phyloP scores from a whole-genome alignment of 1,140 invertebrate species.

The Drosophila subpulchrella region DNA sequence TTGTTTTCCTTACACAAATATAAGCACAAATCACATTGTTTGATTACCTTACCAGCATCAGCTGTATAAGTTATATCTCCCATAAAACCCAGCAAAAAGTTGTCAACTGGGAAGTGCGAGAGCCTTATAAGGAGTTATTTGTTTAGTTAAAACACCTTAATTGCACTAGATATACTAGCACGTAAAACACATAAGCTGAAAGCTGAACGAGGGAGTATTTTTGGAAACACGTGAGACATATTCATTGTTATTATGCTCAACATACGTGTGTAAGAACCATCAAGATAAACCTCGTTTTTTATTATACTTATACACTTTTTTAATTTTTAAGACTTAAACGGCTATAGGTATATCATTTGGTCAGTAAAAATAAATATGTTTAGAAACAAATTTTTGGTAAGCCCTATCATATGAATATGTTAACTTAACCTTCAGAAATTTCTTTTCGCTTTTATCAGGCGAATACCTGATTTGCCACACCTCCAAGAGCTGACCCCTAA shows the following conservation, averaged over 20 bases:
- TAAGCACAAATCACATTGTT: constrained; percentile 7
- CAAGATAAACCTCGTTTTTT: no score
- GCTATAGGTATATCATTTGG: no score
- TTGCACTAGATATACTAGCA: neutral
- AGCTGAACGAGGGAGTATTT: neutral
- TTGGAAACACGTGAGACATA: no score
- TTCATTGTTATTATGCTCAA: no score
- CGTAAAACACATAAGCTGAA: neutral
- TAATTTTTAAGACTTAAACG: no score
- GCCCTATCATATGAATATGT: neutral
- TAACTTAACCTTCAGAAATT: no score
- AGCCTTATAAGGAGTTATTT: constrained; percentile 8
- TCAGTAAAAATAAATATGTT: no score
- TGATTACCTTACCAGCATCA: neutral
- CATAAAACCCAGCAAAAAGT: constrained; percentile 19
- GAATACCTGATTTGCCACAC: constrained; percentile 10
- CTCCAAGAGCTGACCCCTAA: constrained; percentile 22
- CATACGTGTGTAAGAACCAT: no score
- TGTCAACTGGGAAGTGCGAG: constrained; percentile 19
- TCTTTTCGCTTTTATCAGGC: constrained; percentile 10
- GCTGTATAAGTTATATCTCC: neutral
- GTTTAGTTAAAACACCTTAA: neutral
- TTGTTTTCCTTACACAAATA: constrained; percentile 25
- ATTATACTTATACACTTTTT: no score
- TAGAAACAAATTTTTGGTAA: no score